Evolutionary conservation across 2,797 vertebrate species (phyloP).

Genomic region (Darevskia mixta): DNA sequence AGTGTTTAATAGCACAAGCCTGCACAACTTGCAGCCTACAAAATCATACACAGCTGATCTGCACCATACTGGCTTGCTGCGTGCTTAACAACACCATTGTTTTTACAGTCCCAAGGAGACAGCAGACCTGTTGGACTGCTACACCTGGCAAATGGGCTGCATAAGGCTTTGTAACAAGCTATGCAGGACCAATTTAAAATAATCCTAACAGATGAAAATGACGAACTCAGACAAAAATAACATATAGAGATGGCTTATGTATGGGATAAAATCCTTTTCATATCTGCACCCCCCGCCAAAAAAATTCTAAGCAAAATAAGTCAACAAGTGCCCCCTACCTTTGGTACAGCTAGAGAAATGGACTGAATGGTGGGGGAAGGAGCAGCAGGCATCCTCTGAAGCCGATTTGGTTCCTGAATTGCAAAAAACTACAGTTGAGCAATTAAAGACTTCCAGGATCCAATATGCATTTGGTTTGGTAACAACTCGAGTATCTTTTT

Average conservation of each 20-base stretch:
- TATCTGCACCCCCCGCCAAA: neutral
- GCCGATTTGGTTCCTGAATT: slow-evolving; percentile 80
- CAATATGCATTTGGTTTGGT: slow-evolving; percentile 47
- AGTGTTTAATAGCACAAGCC: neutral
- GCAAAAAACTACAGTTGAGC: slow-evolving; percentile 72
- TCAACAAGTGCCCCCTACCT: slow-evolving; percentile 79
- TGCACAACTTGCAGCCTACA: neutral
- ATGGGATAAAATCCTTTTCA: slow-evolving; percentile 18
- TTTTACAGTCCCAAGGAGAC: neutral
- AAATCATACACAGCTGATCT: neutral
- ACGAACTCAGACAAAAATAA: slow-evolving; percentile 59
- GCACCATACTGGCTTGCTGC: neutral
- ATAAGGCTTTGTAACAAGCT: neutral
- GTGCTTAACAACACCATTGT: neutral
- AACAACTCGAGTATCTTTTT: slow-evolving; percentile 46
- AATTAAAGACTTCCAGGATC: slow-evolving; percentile 64
- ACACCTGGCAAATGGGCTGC: neutral
- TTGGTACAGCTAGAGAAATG: slow-evolving; percentile 82
- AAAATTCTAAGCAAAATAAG: slow-evolving; percentile 53
- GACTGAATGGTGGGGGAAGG: slow-evolving; percentile 79
- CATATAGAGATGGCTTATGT: slow-evolving; percentile 47
- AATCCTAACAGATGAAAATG: slow-evolving; percentile 46
- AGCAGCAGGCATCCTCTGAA: slow-evolving; percentile 77
- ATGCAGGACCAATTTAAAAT: slow-evolving; percentile 30
- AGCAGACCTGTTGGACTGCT: neutral